These are phyloP conservation scores for Crossocerus cetratus DNA, from an alignment of 2,888 invertebrate genomes.

Conservation along the genomic window DNA sequence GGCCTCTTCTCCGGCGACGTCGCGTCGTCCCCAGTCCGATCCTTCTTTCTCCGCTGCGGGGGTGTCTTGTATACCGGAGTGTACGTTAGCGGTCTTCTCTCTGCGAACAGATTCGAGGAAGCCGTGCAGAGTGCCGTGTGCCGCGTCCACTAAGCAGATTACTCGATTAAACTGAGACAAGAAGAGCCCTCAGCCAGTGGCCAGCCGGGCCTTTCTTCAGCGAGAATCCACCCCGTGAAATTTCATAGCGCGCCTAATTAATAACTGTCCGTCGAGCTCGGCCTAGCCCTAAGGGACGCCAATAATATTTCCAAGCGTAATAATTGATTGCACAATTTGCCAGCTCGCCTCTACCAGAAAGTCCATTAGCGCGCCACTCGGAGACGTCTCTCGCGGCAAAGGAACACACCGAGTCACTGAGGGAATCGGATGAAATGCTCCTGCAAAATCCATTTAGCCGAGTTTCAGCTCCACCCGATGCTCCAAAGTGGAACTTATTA, in stretches of 20 bases:
- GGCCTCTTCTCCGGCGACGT: slow-evolving; percentile 70
- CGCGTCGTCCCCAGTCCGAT: slow-evolving; percentile 58
- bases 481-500: too few species aligned
- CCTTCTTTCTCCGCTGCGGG: slow-evolving; percentile 71
- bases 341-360: slow-evolving; percentile 13
- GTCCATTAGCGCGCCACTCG: slow-evolving; percentile 19
- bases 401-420: slow-evolving; percentile 4
- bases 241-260: too few species aligned
- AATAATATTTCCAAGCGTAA: slow-evolving; percentile 11
- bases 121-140: slow-evolving; percentile 54
- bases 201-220: not conserved
- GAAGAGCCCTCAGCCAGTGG: slow-evolving; percentile 1
- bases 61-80: slow-evolving; percentile 73
- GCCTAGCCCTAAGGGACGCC: too few species aligned
- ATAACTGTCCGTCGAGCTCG: too few species aligned
- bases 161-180: slow-evolving; percentile 57
- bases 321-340: slow-evolving; percentile 1
- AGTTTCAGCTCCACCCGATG: too few species aligned
- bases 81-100: slow-evolving; percentile 73
- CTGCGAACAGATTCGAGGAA: slow-evolving; percentile 66
- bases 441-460: not conserved
- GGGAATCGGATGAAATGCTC: not conserved
- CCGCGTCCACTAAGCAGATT: slow-evolving; percentile 56
- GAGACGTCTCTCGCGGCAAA: slow-evolving; percentile 24
- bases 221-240: not conserved